Evolutionary conservation across 2,888 invertebrate species (phyloP).

Genomic region (Sphinx pinastri): DNA sequence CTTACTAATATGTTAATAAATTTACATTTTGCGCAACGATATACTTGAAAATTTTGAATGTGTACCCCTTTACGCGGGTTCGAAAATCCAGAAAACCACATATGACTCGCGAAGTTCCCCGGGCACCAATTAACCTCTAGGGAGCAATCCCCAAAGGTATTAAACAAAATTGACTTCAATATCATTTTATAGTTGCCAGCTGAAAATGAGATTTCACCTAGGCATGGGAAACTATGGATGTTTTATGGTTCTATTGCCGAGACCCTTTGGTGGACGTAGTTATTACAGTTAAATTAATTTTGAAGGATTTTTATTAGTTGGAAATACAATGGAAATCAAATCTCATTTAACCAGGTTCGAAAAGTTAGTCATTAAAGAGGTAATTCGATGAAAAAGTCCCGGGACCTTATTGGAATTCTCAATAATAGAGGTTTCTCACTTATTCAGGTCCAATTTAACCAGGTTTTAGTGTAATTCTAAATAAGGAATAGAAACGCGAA

Average conservation of each 20-base stretch:
- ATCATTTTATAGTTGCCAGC: conserved; percentile 63
- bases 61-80: conserved; percentile 40
- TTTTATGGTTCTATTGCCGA: background rate
- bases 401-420: no score
- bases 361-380: no score
- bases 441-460: no score
- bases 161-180: conserved; percentile 71
- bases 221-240: conserved; percentile 30
- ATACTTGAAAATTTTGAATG: conserved; percentile 28
- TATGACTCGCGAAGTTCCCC: conserved; percentile 66
- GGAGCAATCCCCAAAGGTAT: conserved; percentile 53
- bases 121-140: conserved; percentile 67
- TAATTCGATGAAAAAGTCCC: no score
- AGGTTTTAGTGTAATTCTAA: no score
- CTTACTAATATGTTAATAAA: conserved; percentile 25
- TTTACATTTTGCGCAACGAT: conserved; percentile 28
- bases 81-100: conserved; percentile 67
- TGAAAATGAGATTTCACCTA: conserved; percentile 55
- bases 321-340: no score
- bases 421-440: no score
- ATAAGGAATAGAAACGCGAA: no score
- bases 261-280: conserved; percentile 1
- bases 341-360: no score
- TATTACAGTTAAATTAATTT: background rate
- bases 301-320: background rate